Evolutionary conservation across 2,888 invertebrate species (phyloP).

Genomic region (Neuroscelio doddi): DNA sequence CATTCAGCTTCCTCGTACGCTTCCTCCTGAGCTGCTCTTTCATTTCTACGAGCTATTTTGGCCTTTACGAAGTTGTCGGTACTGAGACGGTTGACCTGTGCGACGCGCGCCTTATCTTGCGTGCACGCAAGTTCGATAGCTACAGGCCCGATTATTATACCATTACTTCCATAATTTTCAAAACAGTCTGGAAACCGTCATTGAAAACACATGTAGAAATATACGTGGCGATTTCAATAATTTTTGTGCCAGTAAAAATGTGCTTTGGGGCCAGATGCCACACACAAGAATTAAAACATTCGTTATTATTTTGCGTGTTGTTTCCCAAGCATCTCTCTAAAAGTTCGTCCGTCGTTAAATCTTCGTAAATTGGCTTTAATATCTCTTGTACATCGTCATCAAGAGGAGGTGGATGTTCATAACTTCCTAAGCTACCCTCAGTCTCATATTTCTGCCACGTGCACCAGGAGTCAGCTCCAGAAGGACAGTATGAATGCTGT

Average conservation of each 20-base stretch:
- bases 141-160: constrained; percentile 30
- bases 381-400: too few species aligned
- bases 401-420: too few species aligned
- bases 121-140: constrained; percentile 18
- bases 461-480: too few species aligned
- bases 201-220: constrained; percentile 44
- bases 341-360: too few species aligned
- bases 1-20: constrained; percentile 29
- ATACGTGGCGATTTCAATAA: too few species aligned
- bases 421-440: too few species aligned
- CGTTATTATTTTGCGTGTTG: too few species aligned
- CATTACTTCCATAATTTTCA: constrained; percentile 47
- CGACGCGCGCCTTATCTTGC: constrained; percentile 27
- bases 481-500: too few species aligned
- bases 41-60: constrained; percentile 30
- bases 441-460: too few species aligned
- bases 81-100: constrained; percentile 30
- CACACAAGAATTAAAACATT: constrained; percentile 41
- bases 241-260: constrained; percentile 29
- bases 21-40: constrained; percentile 61
- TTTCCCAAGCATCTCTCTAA: too few species aligned
- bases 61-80: constrained; percentile 41
- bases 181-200: constrained; percentile 40
- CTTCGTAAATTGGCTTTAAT: too few species aligned
- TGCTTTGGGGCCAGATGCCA: constrained; percentile 48